Conservation (phyloP, 2,888 invertebrate genomes). For the Mythimna pallens region DNA sequence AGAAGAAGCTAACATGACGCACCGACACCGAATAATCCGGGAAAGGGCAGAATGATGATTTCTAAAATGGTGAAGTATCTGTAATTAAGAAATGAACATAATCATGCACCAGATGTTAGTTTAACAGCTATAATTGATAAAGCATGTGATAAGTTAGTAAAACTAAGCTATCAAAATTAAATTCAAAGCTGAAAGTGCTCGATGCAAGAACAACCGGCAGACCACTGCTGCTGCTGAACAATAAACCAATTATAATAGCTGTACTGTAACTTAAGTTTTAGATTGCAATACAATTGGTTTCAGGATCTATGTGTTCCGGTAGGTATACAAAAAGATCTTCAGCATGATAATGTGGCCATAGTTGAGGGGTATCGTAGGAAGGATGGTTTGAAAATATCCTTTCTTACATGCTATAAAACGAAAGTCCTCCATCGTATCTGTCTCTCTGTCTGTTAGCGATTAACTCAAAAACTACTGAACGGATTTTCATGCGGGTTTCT, state of each 20-base stretch:
- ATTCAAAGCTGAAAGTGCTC: slow-evolving; percentile 8
- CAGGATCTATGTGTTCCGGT: not conserved
- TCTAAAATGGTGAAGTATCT: not conserved
- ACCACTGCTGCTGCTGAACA: slow-evolving; percentile 30
- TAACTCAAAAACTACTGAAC: no score
- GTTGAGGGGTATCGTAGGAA: not conserved
- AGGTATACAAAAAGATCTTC: not conserved
- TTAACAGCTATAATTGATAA: slow-evolving; percentile 2
- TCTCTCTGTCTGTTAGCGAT: no score
- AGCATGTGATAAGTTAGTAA: not conserved
- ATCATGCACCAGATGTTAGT: not conserved
- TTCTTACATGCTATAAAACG: no score
- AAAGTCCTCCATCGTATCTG: no score
- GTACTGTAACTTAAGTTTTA: slow-evolving; percentile 19
- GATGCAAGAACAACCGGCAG: slow-evolving; percentile 18
- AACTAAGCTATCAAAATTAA: slow-evolving; percentile 11
- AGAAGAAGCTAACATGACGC: no score
- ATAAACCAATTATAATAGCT: slow-evolving; percentile 30
- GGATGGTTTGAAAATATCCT: no score
- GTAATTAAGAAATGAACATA: not conserved
- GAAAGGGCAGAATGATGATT: not conserved
- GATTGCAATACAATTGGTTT: slow-evolving; percentile 15
- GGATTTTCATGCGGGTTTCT: no score
- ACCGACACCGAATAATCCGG: no score
- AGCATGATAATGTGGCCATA: not conserved